A percentile compares a stretch with the other conserved stretches of the same genome.
Conservation (phyloP, 1,140 invertebrate species). For the Drosophila melanica region DNA sequence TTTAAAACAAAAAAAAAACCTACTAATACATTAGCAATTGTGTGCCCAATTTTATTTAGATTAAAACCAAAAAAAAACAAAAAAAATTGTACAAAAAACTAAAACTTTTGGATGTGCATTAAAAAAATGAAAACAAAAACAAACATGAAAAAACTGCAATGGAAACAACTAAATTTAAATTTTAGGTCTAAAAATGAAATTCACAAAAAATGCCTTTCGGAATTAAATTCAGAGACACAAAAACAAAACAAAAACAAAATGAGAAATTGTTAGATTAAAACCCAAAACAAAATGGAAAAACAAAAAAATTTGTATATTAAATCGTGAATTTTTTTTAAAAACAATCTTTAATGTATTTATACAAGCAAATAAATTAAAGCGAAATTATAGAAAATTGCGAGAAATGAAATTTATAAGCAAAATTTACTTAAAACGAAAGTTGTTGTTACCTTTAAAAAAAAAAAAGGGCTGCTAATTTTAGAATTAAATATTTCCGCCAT, state of each 20-base stretch:
- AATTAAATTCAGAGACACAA: slow-evolving; percentile 82
- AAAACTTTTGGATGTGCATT: slow-evolving; percentile 56
- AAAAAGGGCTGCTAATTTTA: slow-evolving; percentile 25
- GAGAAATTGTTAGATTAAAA: slow-evolving; percentile 37
- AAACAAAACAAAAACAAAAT: slow-evolving; percentile 60
- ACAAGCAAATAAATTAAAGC: slow-evolving; percentile 42
- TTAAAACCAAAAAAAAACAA: slow-evolving; percentile 41
- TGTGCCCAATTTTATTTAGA: slow-evolving; percentile 68
- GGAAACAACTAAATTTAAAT: slow-evolving; percentile 79
- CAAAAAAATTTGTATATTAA: slow-evolving; percentile 44
- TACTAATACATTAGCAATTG: slow-evolving; percentile 63
- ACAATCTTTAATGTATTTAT: slow-evolving; percentile 57
- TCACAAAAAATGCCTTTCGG: slow-evolving; percentile 84
- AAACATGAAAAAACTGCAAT: slow-evolving; percentile 43
- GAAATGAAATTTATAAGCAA: slow-evolving; percentile 53
- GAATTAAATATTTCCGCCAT: slow-evolving; percentile 1
- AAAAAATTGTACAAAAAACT: slow-evolving; percentile 40
- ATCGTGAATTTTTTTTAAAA: slow-evolving; percentile 56
- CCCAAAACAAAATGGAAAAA: slow-evolving; percentile 16
- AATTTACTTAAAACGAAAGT: slow-evolving; percentile 66
- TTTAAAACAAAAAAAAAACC: slow-evolving; percentile 31
- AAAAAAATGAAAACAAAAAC: slow-evolving; percentile 29
- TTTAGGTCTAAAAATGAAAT: slow-evolving; percentile 71
- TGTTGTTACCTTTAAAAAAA: slow-evolving; percentile 45
- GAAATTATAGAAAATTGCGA: slow-evolving; percentile 74